Evolutionary conservation across 2,888 invertebrate species (phyloP), one percentile per base, ranked within the genome.

Genomic region (Heliconius hortense): DNA sequence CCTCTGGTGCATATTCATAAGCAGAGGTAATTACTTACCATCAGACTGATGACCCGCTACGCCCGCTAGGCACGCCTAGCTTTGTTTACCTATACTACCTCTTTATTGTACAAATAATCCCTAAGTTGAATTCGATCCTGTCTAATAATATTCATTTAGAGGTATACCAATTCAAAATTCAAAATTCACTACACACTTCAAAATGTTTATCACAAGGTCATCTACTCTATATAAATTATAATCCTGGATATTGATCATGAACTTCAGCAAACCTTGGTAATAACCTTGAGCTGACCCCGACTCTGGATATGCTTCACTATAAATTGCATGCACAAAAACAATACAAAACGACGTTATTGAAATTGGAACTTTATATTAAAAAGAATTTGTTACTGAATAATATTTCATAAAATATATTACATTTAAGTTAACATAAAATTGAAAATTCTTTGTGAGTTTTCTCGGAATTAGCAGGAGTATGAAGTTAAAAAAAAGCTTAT

Each of bases 211-310:
- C 0, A 35, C 35, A 35, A 64, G 35, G n/a, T n/a, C 5, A 35
- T 21, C 11, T 35, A 35, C 21, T 31, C 35, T 24, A 66, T 53
- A 53, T 53, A 53, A 8, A 60, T 43, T 28, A 13, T 48, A 67
- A 64, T 56, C 35, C 56, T 59, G 21, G 21, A 26, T 2, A 5
- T 21, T 28, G 56, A 28, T 13, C 66, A 67, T 73, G 66, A 73
- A 63, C 59, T 67, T 59, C 13, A 53, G n/a, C 15, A 56, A 31
- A 2, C 53, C 31, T 68, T 66, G 35, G 13, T 39, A 66, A 35
- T 73, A 66, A 66, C 56, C 56, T 67, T 59, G 73, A 73, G 26
- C 64, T 26, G 56, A 56, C 26, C 48, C 7, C 35, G 18, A 56
- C 67, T 4, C 0, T 48, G 48, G 28, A 24, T 66, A 18, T 11